Conservation (phyloP, 2,888 invertebrate genomes). For the Drosophila sordidula region DNA sequence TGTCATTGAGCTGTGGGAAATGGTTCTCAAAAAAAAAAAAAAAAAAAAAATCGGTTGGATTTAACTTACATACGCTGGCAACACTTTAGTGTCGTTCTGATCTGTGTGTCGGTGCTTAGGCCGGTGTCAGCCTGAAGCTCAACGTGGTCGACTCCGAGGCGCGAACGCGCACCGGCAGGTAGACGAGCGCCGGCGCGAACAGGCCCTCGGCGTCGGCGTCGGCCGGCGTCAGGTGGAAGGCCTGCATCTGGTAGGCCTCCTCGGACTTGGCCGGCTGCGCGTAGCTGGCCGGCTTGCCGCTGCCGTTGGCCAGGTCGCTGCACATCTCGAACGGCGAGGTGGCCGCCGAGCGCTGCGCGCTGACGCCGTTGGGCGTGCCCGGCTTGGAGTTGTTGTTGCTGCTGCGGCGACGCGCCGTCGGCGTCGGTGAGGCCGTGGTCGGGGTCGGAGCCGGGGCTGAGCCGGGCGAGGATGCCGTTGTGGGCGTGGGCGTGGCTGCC, state of each 20-base stretch:
- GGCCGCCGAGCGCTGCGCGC: slow-evolving; percentile 63
- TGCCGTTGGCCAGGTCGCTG: slow-evolving; percentile 82
- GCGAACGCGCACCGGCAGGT: slow-evolving; percentile 95
- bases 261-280: slow-evolving; percentile 86
- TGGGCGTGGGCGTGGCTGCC: slow-evolving; percentile 42
- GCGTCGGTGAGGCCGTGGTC: slow-evolving; percentile 18
- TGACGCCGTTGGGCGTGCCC: slow-evolving; percentile 67
- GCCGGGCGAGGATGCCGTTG: slow-evolving; percentile 40
- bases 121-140: slow-evolving; percentile 97
- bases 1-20: slow-evolving; percentile 39
- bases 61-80: slow-evolving; percentile 73
- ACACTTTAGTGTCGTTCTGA: slow-evolving; percentile 48
- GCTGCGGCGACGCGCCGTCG: slow-evolving; percentile 32
- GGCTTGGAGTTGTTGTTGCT: slow-evolving; percentile 45
- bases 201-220: slow-evolving; percentile 83
- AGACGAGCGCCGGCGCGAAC: slow-evolving; percentile 96
- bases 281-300: slow-evolving; percentile 87
- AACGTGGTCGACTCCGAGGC: slow-evolving; percentile 94
- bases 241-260: slow-evolving; percentile 91
- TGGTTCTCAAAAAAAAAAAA: slow-evolving; percentile 55
- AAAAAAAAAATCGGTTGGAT: slow-evolving; percentile 43
- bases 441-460: background rate
- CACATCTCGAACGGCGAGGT: slow-evolving; percentile 73
- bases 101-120: slow-evolving; percentile 86
- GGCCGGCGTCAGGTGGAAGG: slow-evolving; percentile 90